Percentiles rank a stretch among this genome's conserved stretches.
These are phyloP conservation scores for Nemotelus pantherinus DNA, from an alignment of 2,888 invertebrate species.

Conservation along the genomic window DNA sequence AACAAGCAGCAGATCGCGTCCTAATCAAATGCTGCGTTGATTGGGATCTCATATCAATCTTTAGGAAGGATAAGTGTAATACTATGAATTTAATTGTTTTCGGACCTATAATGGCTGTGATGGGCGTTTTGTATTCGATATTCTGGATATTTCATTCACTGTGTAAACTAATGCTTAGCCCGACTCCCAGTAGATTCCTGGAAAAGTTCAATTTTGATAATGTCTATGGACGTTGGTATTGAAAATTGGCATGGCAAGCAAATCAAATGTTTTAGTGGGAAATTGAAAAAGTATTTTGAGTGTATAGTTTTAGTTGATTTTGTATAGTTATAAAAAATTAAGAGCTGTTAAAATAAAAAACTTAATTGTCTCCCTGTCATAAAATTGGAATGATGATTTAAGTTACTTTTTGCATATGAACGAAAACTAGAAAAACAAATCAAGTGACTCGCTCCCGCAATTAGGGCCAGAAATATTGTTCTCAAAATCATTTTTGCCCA, in stretches of 20 bases:
- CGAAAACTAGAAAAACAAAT: no score
- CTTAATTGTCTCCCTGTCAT: no score
- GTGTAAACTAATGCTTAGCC: not conserved
- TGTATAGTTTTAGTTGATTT: not conserved
- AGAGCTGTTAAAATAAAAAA: no score
- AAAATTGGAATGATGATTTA: no score
- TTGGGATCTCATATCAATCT: conserved; percentile 32
- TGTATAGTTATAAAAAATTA: no score
- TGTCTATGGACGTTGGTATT: conserved; percentile 20
- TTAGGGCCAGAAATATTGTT: no score
- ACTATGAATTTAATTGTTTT: conserved; percentile 24
- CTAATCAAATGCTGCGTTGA: conserved; percentile 6
- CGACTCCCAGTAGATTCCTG: conserved; percentile 27
- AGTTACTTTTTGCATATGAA: no score
- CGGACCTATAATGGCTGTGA: conserved; percentile 33
- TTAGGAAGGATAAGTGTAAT: not conserved
- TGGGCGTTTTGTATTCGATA: conserved; percentile 37
- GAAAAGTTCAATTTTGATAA: conserved; percentile 42
- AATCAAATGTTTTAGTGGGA: not conserved
- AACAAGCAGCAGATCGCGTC: not conserved
- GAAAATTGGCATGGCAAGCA: not conserved
- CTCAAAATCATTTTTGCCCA: no score
- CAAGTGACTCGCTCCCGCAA: no score
- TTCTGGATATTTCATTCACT: conserved; percentile 33
- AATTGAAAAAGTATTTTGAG: not conserved